A percentile compares a stretch with the other conserved stretches of the same genome.
Evolutionary conservation across 64 coral and sea anemone species (phyloP).

Genomic region (Stichodactyla mertensii): DNA sequence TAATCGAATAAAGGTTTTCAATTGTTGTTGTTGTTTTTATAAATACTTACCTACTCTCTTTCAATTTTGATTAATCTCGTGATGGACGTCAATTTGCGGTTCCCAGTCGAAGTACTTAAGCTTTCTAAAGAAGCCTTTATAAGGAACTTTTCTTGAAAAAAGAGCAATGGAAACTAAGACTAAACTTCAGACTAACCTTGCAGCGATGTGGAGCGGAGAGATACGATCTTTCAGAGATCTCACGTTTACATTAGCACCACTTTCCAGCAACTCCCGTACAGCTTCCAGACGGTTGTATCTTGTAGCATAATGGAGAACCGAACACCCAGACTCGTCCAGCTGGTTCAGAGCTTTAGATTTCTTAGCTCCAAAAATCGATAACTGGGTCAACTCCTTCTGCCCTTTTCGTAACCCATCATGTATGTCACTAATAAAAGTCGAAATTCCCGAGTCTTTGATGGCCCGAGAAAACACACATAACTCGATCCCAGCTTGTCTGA

Average conservation of each 20-base stretch:
- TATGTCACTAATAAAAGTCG: background rate
- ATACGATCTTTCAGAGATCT: background rate
- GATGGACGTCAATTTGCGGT: background rate
- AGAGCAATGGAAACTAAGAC: too few species aligned
- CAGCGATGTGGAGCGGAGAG: conserved; percentile 35
- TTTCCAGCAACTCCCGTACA: conserved; percentile 2
- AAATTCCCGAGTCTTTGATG: background rate
- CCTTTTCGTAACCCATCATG: background rate
- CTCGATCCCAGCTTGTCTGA: background rate
- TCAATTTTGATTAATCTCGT: background rate
- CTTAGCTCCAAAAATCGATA: background rate
- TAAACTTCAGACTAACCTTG: conserved; percentile 17
- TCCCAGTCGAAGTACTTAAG: background rate
- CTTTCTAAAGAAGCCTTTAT: too few species aligned
- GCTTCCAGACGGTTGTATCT: conserved; percentile 39
- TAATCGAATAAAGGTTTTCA: too few species aligned
- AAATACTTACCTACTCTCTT: background rate
- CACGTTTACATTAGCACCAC: conserved; percentile 17
- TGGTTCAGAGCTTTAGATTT: conserved; percentile 3
- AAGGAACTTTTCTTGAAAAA: too few species aligned
- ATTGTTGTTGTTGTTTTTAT: too few species aligned
- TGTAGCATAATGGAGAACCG: conserved; percentile 27
- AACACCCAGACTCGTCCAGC: background rate
- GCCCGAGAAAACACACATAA: background rate
- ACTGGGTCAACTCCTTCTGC: background rate